These are phyloP conservation scores for Microctonus aethiopoides DNA, from an alignment of 2,888 invertebrate species.

Conservation along the genomic window DNA sequence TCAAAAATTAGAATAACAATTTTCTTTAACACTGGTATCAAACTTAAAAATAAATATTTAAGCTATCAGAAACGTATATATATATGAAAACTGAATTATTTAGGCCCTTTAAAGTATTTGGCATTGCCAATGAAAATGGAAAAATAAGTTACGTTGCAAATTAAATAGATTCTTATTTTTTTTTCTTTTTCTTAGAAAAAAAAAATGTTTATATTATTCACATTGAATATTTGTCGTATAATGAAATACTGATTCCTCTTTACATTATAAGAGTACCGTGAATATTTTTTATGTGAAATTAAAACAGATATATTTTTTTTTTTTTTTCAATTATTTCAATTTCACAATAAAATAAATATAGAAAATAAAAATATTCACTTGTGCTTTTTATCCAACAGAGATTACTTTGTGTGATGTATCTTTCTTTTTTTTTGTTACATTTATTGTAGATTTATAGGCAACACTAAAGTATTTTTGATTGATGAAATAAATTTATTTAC, in stretches of 20 bases:
- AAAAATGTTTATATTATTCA: not conserved
- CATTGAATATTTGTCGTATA: not conserved
- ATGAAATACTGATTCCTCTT: not conserved
- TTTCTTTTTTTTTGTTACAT: no score
- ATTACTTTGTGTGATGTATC: no score
- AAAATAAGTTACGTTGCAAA: not conserved
- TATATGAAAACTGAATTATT: not conserved
- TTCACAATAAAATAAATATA: no score
- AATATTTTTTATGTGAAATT: not conserved
- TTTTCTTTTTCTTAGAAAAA: not conserved
- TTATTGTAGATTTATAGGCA: no score
- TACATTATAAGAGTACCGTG: not conserved
- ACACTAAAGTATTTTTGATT: no score
- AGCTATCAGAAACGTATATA: not conserved
- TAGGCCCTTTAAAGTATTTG: not conserved
- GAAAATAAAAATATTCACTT: no score
- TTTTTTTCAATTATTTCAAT: no score
- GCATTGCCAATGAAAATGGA: not conserved
- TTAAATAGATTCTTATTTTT: not conserved
- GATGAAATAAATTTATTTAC: no score
- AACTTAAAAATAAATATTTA: not conserved
- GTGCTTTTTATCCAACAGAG: no score
- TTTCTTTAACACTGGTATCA: not conserved
- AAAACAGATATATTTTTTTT: not conserved
- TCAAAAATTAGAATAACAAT: not conserved